Conservation (phyloP, 2,113 vertebrate genomes). For the Neotoma lepida region DNA sequence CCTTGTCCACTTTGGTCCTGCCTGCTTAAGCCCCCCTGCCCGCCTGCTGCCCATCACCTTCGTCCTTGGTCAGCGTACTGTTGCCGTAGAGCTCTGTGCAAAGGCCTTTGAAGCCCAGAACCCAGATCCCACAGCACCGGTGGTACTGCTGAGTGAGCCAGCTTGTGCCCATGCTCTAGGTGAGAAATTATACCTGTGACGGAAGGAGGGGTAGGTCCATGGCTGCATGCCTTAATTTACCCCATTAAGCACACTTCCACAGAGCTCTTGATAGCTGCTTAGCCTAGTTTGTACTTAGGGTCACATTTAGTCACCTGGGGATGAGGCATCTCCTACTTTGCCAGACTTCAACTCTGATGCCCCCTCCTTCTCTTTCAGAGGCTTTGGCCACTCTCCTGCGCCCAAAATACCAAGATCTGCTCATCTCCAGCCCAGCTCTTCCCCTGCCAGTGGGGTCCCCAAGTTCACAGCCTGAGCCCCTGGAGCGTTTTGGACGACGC, state of each 20-base stretch:
- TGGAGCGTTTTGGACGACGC: constrained; percentile 83
- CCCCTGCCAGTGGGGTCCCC: constrained; percentile 85
- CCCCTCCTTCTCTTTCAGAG: constrained; percentile 76
- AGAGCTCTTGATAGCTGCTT: not conserved
- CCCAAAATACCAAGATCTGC: constrained; percentile 86
- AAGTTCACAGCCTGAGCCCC: constrained; percentile 83
- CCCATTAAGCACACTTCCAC: not conserved
- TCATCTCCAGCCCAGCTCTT: constrained; percentile 90
- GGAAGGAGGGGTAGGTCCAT: not conserved
- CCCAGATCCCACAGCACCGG: constrained; percentile 83
- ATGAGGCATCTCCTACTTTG: not conserved
- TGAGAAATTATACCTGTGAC: constrained; percentile 75
- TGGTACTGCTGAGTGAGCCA: constrained; percentile 92
- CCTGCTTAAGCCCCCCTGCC: constrained; percentile 93
- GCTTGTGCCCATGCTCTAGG: constrained; percentile 85
- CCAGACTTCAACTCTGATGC: not conserved
- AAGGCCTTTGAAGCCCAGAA: constrained; percentile 88
- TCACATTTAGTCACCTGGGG: not conserved
- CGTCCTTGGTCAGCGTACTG: constrained; percentile 88
- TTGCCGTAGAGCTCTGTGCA: constrained; percentile 86
- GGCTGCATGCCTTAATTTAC: not conserved
- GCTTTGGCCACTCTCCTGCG: constrained; percentile 71
- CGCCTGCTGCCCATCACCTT: constrained; percentile 89
- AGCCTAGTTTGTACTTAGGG: not conserved
- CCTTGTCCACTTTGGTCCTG: constrained; percentile 92